phyloP scores from a whole-genome alignment of 2,888 invertebrate species.

The Tholera decimalis region DNA sequence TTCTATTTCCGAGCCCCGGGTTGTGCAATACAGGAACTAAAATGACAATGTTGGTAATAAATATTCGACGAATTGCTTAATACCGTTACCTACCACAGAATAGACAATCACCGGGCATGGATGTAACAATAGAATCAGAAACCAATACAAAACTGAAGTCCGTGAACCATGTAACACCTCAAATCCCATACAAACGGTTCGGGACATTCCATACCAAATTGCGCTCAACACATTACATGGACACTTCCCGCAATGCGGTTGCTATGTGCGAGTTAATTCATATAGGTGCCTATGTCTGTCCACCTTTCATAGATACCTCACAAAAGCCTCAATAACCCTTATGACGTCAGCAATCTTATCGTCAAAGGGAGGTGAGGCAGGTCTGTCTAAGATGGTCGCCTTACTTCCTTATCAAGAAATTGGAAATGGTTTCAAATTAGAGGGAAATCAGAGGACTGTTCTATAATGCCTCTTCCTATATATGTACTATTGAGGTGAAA shows the following conservation, averaged over 20 bases:
- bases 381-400: slow-evolving; percentile 54
- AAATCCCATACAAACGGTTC: slow-evolving; percentile 45
- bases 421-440: slow-evolving; percentile 71
- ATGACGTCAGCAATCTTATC: slow-evolving; percentile 3
- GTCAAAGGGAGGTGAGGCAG: slow-evolving; percentile 21
- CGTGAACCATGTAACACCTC: slow-evolving; percentile 54
- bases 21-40: not conserved
- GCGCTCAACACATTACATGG: slow-evolving; percentile 58
- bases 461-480: slow-evolving; percentile 21
- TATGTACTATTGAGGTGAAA: slow-evolving; percentile 18
- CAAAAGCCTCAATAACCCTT: not conserved
- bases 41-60: not conserved
- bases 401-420: slow-evolving; percentile 70
- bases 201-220: slow-evolving; percentile 64
- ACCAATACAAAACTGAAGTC: slow-evolving; percentile 54
- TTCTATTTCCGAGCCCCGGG: not conserved
- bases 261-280: slow-evolving; percentile 66
- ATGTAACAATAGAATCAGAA: slow-evolving; percentile 47
- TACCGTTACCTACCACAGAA: slow-evolving; percentile 7
- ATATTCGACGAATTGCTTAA: slow-evolving; percentile 13
- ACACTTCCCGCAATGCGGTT: slow-evolving; percentile 72
- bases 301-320: slow-evolving; percentile 31
- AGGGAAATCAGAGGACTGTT: slow-evolving; percentile 70
- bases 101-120: slow-evolving; percentile 22
- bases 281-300: slow-evolving; percentile 62